Evolutionary conservation across 2,113 vertebrate genomes (phyloP).

Genomic region (Ophiodon elongatus): DNA sequence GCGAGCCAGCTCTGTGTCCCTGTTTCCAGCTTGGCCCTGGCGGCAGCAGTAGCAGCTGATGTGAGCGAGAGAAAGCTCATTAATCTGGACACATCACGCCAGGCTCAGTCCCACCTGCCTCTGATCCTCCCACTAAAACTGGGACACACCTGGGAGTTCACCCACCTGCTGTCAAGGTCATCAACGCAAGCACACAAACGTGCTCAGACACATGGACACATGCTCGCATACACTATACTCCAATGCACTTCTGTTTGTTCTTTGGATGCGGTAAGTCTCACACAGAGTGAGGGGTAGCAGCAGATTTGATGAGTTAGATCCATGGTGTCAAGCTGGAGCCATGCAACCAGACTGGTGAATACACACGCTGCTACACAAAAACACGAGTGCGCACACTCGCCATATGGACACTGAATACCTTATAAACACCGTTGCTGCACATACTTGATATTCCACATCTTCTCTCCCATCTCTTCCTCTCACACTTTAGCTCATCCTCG

Average conservation of each 20-base stretch:
- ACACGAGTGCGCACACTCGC: conserved; percentile 13
- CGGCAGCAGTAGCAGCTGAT: conserved; percentile 72
- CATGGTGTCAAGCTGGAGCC: conserved; percentile 9
- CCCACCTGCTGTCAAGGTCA: conserved; percentile 77
- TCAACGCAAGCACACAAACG: conserved; percentile 57
- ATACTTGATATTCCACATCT: conserved; percentile 4
- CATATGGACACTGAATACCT: conserved; percentile 7
- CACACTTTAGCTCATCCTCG: conserved; percentile 79
- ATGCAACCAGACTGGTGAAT: neutral
- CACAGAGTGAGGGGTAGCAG: neutral
- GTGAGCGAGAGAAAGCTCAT: conserved; percentile 76
- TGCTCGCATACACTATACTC: conserved; percentile 15
- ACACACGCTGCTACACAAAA: conserved; percentile 19
- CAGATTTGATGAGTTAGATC: conserved; percentile 2
- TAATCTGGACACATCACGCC: conserved; percentile 77
- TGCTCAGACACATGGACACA: conserved; percentile 15
- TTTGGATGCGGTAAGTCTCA: neutral
- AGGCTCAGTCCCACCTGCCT: conserved; percentile 73
- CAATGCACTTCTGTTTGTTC: neutral
- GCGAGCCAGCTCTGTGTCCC: conserved; percentile 71
- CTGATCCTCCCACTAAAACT: conserved; percentile 78
- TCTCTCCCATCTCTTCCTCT: conserved; percentile 44
- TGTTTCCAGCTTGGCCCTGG: conserved; percentile 70
- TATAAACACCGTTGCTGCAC: neutral
- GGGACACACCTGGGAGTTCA: conserved; percentile 82